A percentile compares a stretch with the other conserved stretches of the same genome.
Conservation (phyloP, 2,113 vertebrate species). For the Notothenia coriiceps region DNA sequence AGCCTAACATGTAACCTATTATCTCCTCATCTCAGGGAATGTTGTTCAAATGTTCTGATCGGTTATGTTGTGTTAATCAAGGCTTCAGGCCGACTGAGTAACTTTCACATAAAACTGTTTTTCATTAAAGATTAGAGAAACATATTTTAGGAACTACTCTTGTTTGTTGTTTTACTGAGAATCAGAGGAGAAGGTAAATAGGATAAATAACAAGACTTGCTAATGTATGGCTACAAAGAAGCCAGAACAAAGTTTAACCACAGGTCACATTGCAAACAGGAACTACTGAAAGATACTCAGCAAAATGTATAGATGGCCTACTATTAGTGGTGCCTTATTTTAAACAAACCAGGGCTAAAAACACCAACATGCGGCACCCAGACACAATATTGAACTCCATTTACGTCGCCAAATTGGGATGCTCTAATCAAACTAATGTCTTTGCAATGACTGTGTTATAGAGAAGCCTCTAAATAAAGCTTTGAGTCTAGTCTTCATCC, state of each 20-base stretch:
- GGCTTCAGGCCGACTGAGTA: not conserved
- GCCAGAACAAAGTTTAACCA: not conserved
- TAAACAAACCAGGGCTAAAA: not conserved
- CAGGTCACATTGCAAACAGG: not conserved
- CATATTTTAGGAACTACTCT: not conserved
- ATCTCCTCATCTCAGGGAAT: not conserved
- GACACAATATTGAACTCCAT: too few relatives aligned
- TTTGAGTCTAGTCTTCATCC: not conserved
- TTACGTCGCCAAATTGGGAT: not conserved
- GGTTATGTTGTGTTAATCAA: not conserved
- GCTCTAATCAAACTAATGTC: not conserved
- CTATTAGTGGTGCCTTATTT: not conserved
- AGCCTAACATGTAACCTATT: constrained; percentile 1
- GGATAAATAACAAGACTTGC: too few relatives aligned
- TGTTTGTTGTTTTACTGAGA: too few relatives aligned
- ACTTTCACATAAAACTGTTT: not conserved
- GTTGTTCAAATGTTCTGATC: not conserved
- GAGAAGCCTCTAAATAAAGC: not conserved
- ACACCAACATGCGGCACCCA: too few relatives aligned
- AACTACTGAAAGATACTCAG: not conserved
- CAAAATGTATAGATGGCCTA: too few relatives aligned
- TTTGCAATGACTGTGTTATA: not conserved
- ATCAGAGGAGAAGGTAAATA: too few relatives aligned
- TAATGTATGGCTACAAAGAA: not conserved
- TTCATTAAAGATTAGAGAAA: not conserved